These are phyloP conservation scores for Petrolisthes manimaculis DNA, from an alignment of 2,888 invertebrate species.

Conservation along the genomic window DNA sequence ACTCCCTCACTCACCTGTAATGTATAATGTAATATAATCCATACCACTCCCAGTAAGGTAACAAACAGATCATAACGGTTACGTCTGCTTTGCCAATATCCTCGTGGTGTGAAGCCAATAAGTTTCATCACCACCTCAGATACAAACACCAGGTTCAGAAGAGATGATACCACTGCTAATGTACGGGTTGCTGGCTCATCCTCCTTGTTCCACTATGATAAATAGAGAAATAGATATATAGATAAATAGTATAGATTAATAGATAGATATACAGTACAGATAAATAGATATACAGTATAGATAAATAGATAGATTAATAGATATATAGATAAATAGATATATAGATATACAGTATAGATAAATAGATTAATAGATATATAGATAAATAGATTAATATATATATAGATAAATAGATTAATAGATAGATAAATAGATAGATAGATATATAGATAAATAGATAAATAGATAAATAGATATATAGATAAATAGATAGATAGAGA, in stretches of 20 bases:
- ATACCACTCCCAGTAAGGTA: constrained; percentile 94
- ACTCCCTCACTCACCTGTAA: constrained; percentile 54
- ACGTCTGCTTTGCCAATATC: constrained; percentile 97
- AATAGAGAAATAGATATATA: background rate
- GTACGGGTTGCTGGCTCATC: constrained; percentile 67
- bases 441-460: too few species aligned
- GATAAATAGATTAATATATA: too few species aligned
- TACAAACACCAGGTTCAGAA: constrained; percentile 92
- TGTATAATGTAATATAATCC: constrained; percentile 94
- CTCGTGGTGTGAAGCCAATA: constrained; percentile 96
- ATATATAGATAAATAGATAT: too few species aligned
- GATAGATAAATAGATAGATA: too few species aligned
- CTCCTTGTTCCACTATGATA: constrained; percentile 62
- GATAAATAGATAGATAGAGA: too few species aligned
- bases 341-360: too few species aligned
- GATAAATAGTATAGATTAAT: too few species aligned
- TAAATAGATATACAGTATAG: background rate
- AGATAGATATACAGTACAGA: too few species aligned
- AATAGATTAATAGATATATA: too few species aligned
- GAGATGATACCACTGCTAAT: constrained; percentile 87
- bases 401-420: too few species aligned
- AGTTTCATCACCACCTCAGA: constrained; percentile 98
- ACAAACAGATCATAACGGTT: constrained; percentile 98
- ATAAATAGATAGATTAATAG: too few species aligned
- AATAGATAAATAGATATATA: too few species aligned